Percentiles rank a stretch among this genome's conserved stretches.
Evolutionary conservation across 2,888 invertebrate species (phyloP).

Genomic region (Ferdinandea cuprea): DNA sequence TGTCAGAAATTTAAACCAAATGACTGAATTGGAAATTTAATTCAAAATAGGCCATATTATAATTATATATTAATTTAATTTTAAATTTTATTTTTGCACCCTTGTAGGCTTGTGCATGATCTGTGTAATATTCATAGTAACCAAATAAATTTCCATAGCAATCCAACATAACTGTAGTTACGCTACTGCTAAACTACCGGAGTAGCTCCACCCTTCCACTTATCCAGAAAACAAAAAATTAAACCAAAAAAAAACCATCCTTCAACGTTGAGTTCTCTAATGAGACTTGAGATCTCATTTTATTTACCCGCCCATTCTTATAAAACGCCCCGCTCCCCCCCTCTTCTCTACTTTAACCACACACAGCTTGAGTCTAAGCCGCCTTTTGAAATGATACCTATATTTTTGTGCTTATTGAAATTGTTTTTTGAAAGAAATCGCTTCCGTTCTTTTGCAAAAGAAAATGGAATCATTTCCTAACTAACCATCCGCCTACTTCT

Average conservation of each 20-base stretch:
- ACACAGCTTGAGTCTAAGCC: constrained; percentile 50
- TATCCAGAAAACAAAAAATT: not conserved
- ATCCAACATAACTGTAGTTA: constrained; percentile 48
- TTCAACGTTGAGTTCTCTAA: constrained; percentile 49
- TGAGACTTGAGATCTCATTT: constrained; percentile 56
- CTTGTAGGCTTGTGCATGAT: constrained; percentile 72
- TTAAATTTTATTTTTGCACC: constrained; percentile 47
- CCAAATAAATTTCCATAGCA: constrained; percentile 31
- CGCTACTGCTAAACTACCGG: constrained; percentile 66
- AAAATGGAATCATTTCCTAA: constrained; percentile 57
- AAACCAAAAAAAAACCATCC: constrained; percentile 26
- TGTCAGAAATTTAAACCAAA: too few species aligned
- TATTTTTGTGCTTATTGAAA: constrained; percentile 65
- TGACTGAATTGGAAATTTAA: too few species aligned
- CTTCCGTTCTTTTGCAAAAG: constrained; percentile 35
- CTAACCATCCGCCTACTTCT: constrained; percentile 68
- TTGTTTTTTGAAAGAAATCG: constrained; percentile 65
- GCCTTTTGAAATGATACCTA: constrained; percentile 50
- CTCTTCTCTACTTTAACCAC: constrained; percentile 47
- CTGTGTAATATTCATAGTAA: constrained; percentile 53
- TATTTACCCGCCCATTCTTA: not conserved
- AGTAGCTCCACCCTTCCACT: constrained; percentile 31
- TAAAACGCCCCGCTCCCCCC: constrained; percentile 12
- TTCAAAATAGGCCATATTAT: too few species aligned
- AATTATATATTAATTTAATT: constrained; percentile 2